Evolutionary conservation across 2,888 invertebrate genomes (phyloP), one percentile per base, ranked within the genome.

Genomic region (Labia minor): DNA sequence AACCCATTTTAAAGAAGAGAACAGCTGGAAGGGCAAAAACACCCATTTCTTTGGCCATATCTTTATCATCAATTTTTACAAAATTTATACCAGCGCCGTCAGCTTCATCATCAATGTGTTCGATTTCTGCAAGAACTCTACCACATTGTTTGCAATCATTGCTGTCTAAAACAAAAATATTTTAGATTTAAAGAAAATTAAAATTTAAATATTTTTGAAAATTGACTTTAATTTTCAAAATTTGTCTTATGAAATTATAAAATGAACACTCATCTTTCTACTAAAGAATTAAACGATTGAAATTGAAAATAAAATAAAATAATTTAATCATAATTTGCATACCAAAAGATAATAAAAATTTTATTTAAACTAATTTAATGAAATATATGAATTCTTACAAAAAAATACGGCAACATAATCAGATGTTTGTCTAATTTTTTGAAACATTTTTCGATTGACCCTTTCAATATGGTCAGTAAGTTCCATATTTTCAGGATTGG

Each of bases 81-180:
- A 95, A 94, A 75, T 94, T 92, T 70, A 95, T 94, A 4, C 92
- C 92, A 1, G 90, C 90, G 18, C 86, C 83, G 75, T 94, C 93
- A 0, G 93, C 94, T 72, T 95, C 95, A 74, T 95, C 95, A 74
- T 95, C 95, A 72, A 95, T 95, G 77, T 93, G 92, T 75, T 94
- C 94, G 71, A 94, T 89, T 77, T 93, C 93, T 37, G 85, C 83
- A 72, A 94, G 81, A 21, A 94, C 94, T 76, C 89, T 85, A 72
- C 90, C 90, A 76, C 94, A 95, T 78, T 94, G 94, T 79, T 93
- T 94, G 81, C 94, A 94, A 80, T 94, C 93, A 82, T 90, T 90
- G 83, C 92, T 92, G 82, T 93, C 94, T 94, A 81, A 20, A 67
- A 26, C 67, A 61, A 68, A 21, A 61, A 14, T 19, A 63, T 26